A percentile compares a stretch with the other conserved stretches of the same genome.
phyloP scores from a whole-genome alignment of 1,140 invertebrate genomes.

The Trichonephila clavata region DNA sequence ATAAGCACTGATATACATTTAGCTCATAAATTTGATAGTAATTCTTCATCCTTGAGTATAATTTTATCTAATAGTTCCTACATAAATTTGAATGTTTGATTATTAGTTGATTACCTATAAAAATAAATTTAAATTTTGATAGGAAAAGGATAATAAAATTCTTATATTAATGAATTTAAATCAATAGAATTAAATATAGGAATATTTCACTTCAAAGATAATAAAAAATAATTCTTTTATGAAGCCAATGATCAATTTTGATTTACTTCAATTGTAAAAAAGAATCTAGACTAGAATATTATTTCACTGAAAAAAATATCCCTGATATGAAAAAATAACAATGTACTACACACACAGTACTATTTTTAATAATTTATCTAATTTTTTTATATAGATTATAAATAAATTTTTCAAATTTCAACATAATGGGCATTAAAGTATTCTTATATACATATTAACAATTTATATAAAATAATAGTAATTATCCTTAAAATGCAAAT shows the following conservation, averaged over 20 bases:
- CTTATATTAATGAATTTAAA: too few species aligned
- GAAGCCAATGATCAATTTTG: background rate
- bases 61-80: background rate
- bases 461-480: constrained; percentile 15
- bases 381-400: background rate
- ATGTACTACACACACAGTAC: background rate
- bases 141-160: too few species aligned
- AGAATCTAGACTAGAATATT: background rate
- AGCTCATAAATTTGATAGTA: background rate
- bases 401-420: background rate
- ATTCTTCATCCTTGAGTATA: background rate
- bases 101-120: too few species aligned
- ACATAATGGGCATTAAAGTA: constrained; percentile 3
- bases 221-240: background rate
- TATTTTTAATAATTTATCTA: background rate
- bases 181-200: background rate
- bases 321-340: constrained; percentile 5
- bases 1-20: background rate
- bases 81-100: too few species aligned
- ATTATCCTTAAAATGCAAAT: constrained; percentile 9
- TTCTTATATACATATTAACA: constrained; percentile 45
- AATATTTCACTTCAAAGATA: too few species aligned
- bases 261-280: background rate
- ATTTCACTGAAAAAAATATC: background rate
- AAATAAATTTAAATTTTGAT: too few species aligned